A percentile compares a stretch with the other conserved stretches of the same genome.
These are phyloP conservation scores for Diarsia rubi DNA, from an alignment of 2,888 invertebrate genomes.

Conservation along the genomic window DNA sequence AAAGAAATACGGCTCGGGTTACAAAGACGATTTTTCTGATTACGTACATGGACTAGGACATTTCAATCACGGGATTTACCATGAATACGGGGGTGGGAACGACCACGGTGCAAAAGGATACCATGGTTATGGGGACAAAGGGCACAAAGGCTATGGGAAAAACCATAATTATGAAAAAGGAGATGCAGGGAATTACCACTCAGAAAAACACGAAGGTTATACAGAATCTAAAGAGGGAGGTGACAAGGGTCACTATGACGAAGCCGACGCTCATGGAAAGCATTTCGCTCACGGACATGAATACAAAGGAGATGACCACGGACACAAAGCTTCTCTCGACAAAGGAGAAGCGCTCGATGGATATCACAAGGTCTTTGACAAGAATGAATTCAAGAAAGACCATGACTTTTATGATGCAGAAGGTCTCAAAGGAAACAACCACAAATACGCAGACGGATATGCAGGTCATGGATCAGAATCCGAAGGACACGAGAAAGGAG, in stretches of 20 bases:
- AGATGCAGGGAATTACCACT: constrained; percentile 89
- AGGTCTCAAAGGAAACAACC: constrained; percentile 91
- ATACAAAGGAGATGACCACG: constrained; percentile 89
- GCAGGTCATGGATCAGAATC: constrained; percentile 88
- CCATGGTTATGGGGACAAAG: constrained; percentile 88
- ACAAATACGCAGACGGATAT: constrained; percentile 90
- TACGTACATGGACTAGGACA: constrained; percentile 80
- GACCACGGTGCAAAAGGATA: constrained; percentile 84
- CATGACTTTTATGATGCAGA: constrained; percentile 93
- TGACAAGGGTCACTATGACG: constrained; percentile 89
- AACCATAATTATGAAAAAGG: constrained; percentile 89
- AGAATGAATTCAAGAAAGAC: constrained; percentile 94
- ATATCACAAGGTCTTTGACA: constrained; percentile 93
- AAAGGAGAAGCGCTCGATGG: constrained; percentile 92
- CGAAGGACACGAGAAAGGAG: constrained; percentile 90
- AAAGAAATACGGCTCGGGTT: constrained; percentile 78
- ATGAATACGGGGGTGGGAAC: constrained; percentile 82
- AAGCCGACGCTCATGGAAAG: constrained; percentile 87
- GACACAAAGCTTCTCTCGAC: constrained; percentile 88
- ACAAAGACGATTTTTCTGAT: constrained; percentile 81
- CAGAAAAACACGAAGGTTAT: constrained; percentile 89
- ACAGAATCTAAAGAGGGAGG: constrained; percentile 88
- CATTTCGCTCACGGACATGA: constrained; percentile 88
- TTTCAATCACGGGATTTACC: constrained; percentile 76
- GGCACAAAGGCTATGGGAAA: constrained; percentile 88